Percentiles rank a stretch among this genome's conserved stretches.
phyloP scores from a whole-genome alignment of 2,797 vertebrate species.

The Stomatorhinus walkeri region DNA sequence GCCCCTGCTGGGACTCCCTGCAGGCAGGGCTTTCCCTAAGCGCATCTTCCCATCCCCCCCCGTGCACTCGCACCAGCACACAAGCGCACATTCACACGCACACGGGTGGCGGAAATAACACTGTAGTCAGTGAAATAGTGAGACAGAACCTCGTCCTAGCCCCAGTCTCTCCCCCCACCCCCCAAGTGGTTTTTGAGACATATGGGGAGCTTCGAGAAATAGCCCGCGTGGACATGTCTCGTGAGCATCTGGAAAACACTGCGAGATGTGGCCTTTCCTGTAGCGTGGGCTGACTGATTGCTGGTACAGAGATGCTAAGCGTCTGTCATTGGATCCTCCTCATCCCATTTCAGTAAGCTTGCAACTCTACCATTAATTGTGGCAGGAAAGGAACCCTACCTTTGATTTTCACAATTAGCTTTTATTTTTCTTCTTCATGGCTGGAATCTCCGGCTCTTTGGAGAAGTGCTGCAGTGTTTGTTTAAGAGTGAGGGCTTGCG shows the following conservation, averaged over 20 bases:
- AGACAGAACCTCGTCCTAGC: constrained; percentile 20
- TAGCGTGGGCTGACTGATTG: constrained; percentile 23
- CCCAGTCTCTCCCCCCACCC: background rate
- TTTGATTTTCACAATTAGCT: constrained; percentile 44
- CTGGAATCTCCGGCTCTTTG: constrained; percentile 32
- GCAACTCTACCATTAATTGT: constrained; percentile 36
- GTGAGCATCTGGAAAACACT: background rate
- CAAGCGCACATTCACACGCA: constrained; percentile 21
- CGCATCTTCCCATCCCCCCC: constrained; percentile 36
- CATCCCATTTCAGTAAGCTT: constrained; percentile 9
- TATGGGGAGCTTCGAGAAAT: background rate
- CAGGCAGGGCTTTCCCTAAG: constrained; percentile 65
- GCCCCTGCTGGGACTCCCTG: constrained; percentile 60
- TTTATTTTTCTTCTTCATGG: constrained; percentile 31
- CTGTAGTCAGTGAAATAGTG: background rate
- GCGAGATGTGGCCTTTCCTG: constrained; percentile 25
- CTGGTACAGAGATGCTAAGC: constrained; percentile 14
- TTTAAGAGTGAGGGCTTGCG: background rate
- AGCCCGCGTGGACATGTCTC: background rate
- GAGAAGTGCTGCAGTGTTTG: constrained; percentile 38
- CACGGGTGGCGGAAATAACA: constrained; percentile 26
- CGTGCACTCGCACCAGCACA: background rate
- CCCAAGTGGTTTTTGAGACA: background rate
- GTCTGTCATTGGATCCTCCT: background rate
- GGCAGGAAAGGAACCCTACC: constrained; percentile 26